These are phyloP conservation scores for Frankliniella fusca DNA, from an alignment of 2,888 invertebrate species.

Conservation along the genomic window DNA sequence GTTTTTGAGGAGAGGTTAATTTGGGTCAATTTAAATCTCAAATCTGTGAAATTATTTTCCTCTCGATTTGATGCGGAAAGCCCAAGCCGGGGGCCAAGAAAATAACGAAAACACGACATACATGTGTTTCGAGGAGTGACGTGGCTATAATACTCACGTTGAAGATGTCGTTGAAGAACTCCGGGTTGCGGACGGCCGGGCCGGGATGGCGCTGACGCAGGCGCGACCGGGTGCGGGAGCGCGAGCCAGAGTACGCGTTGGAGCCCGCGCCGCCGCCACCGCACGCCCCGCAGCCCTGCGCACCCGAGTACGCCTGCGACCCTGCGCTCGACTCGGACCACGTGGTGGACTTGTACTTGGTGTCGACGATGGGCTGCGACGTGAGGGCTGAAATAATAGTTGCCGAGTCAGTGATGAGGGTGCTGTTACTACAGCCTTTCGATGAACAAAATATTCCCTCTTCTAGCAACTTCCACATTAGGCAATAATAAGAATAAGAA, in stretches of 20 bases:
- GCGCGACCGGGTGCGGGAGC: neutral
- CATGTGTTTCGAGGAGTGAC: too few relatives aligned
- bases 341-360: constrained; percentile 7
- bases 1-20: too few relatives aligned
- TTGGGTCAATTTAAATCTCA: too few relatives aligned
- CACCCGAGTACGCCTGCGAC: neutral
- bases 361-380: neutral
- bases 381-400: neutral
- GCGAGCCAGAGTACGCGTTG: neutral
- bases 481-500: too few relatives aligned
- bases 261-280: neutral
- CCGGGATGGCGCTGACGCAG: neutral
- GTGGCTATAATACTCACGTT: neutral
- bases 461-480: too few relatives aligned
- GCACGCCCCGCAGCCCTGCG: neutral
- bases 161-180: constrained; percentile 24
- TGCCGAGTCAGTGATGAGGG: too few relatives aligned
- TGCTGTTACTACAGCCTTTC: too few relatives aligned
- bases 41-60: neutral
- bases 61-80: too few relatives aligned
- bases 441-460: too few relatives aligned
- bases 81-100: neutral
- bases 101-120: neutral
- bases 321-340: neutral
- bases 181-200: neutral